Percentiles rank a stretch among this genome's conserved stretches.
These are phyloP conservation scores for Mythimna vitellina DNA, from an alignment of 2,888 invertebrate species.

Conservation along the genomic window DNA sequence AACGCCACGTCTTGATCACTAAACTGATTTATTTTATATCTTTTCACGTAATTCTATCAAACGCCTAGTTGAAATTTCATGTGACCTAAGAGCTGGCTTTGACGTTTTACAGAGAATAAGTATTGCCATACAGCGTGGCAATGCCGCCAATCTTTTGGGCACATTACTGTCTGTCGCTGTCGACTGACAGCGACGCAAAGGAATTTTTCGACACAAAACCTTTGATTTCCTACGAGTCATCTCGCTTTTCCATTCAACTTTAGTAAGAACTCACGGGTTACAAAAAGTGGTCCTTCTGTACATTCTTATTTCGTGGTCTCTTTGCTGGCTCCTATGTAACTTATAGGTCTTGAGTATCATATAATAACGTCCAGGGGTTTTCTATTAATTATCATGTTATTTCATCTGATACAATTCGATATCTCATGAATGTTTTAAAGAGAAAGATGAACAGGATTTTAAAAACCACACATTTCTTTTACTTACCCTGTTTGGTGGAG, in stretches of 20 bases:
- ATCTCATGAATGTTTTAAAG: slow-evolving; percentile 11
- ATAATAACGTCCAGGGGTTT: neutral
- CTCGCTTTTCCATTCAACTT: neutral
- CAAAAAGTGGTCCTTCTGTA: slow-evolving; percentile 12
- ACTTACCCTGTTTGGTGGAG: slow-evolving; percentile 78
- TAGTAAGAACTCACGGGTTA: neutral
- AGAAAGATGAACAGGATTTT: slow-evolving; percentile 10
- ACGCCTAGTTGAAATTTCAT: too few species aligned
- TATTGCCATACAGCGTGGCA: too few species aligned
- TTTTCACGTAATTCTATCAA: too few species aligned
- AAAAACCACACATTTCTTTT: slow-evolving; percentile 34
- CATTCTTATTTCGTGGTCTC: neutral
- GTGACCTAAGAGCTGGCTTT: too few species aligned
- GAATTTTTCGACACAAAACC: too few species aligned
- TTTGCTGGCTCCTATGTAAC: neutral
- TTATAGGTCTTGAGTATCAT: neutral
- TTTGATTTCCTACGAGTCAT: too few species aligned
- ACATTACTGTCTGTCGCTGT: too few species aligned
- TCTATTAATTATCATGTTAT: neutral
- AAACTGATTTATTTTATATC: too few species aligned
- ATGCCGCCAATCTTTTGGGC: too few species aligned
- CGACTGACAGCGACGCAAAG: too few species aligned
- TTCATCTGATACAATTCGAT: neutral
- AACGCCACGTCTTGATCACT: too few species aligned
- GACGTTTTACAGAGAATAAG: too few species aligned